Conservation (phyloP, 2,797 vertebrate genomes). For the Microctenopoma steveboyesi region DNA sequence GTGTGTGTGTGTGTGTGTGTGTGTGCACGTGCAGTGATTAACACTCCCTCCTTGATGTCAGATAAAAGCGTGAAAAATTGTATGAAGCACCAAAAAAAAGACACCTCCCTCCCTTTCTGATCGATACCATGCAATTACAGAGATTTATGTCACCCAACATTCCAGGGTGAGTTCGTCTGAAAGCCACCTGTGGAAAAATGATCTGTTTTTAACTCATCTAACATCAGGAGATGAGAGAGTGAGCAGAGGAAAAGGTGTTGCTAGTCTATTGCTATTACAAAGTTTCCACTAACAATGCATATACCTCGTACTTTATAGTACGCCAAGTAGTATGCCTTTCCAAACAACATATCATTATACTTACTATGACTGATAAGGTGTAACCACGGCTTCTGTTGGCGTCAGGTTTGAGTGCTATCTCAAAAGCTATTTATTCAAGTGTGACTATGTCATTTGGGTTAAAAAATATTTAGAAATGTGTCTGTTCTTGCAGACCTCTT, state of each 20-base stretch:
- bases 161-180: conserved; percentile 77
- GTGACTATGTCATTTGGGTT: conserved; percentile 34
- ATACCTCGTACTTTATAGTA: conserved; percentile 6
- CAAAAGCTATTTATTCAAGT: conserved; percentile 39
- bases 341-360: conserved; percentile 44
- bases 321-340: conserved; percentile 20
- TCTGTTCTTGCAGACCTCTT: not conserved
- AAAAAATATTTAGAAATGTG: conserved; percentile 9
- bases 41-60: conserved; percentile 67
- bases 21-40: conserved; percentile 54
- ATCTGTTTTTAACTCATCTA: conserved; percentile 74
- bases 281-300: conserved; percentile 65
- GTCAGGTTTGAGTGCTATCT: conserved; percentile 51
- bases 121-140: conserved; percentile 81
- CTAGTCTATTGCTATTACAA: conserved; percentile 22
- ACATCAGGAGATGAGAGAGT: conserved; percentile 35
- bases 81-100: conserved; percentile 36
- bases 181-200: conserved; percentile 85
- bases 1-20: conserved; percentile 10
- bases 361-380: conserved; percentile 51
- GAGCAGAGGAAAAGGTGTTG: conserved; percentile 30
- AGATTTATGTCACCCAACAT: conserved; percentile 84
- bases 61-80: conserved; percentile 78
- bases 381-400: conserved; percentile 49
- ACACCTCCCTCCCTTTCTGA: conserved; percentile 73